phyloP scores from a whole-genome alignment of 2,113 vertebrate genomes.

The Greenwoodochromis staneri region DNA sequence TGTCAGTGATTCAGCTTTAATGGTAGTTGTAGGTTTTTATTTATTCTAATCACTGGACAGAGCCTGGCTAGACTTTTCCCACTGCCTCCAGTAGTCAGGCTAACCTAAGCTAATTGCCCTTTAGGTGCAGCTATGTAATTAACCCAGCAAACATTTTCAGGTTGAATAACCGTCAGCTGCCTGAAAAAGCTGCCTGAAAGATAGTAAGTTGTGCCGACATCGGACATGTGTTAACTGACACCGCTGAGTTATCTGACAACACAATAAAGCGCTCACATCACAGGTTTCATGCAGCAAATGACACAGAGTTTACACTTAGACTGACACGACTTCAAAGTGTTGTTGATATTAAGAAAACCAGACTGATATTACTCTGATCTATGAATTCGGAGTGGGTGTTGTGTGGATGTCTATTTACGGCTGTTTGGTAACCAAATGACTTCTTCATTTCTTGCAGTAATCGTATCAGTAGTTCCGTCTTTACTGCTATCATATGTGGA shows the following conservation, averaged over 20 bases:
- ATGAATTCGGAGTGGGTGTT: neutral
- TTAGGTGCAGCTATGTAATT: neutral
- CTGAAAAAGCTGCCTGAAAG: neutral
- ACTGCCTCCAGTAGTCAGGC: neutral
- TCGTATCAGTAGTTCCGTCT: neutral
- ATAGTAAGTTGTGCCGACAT: neutral
- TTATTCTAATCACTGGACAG: neutral
- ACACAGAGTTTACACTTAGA: neutral
- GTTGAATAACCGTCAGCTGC: neutral
- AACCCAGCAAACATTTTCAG: neutral
- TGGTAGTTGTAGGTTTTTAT: neutral
- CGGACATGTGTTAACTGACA: neutral
- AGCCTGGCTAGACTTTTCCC: neutral
- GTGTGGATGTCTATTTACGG: neutral
- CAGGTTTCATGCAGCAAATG: neutral
- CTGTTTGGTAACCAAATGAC: neutral
- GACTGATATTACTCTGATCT: neutral
- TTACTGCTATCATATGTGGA: neutral
- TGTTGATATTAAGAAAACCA: neutral
- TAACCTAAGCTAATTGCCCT: neutral
- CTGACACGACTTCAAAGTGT: neutral
- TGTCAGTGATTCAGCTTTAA: neutral
- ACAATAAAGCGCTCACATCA: neutral
- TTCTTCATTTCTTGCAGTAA: neutral
- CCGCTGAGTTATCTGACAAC: neutral